Percentiles rank a stretch among this genome's conserved stretches.
These are phyloP conservation scores for Ethmia dodecea DNA, from an alignment of 2,888 invertebrate genomes.

Conservation along the genomic window DNA sequence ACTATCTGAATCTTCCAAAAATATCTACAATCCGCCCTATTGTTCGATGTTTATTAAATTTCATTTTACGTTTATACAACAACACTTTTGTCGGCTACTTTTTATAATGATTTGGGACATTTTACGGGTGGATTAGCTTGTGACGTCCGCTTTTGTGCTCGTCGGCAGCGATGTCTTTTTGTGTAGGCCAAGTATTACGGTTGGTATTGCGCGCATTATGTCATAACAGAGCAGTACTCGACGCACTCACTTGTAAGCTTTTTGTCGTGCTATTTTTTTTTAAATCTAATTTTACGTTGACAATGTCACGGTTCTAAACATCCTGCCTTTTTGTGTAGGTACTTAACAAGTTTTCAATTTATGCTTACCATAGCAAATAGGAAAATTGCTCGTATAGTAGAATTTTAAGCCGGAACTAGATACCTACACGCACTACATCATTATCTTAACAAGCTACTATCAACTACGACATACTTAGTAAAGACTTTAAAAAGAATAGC, in stretches of 20 bases:
- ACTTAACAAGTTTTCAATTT: constrained; percentile 10
- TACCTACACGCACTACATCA: too few relatives aligned
- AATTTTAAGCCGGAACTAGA: background rate
- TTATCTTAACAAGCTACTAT: background rate
- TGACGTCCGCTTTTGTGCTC: constrained; percentile 60
- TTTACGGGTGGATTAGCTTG: constrained; percentile 71
- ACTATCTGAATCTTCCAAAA: constrained; percentile 65
- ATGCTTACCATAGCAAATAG: constrained; percentile 9
- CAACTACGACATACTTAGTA: background rate
- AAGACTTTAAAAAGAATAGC: constrained; percentile 10
- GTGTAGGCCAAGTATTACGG: constrained; percentile 57
- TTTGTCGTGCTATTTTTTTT: constrained; percentile 58
- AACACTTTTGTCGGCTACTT: constrained; percentile 74
- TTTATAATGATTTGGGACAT: constrained; percentile 73
- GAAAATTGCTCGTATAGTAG: constrained; percentile 7
- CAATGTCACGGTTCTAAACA: constrained; percentile 65
- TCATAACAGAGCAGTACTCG: constrained; percentile 72
- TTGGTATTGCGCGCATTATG: constrained; percentile 74
- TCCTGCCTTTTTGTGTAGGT: constrained; percentile 58
- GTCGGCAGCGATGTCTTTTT: constrained; percentile 67
- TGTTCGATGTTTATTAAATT: constrained; percentile 76
- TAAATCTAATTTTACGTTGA: constrained; percentile 69
- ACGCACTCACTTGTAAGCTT: constrained; percentile 46
- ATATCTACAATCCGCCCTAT: constrained; percentile 62
- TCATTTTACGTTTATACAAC: constrained; percentile 76